These are phyloP conservation scores for Leptoteleia sp. DNA, from an alignment of 1,140 invertebrate species.

Conservation along the genomic window DNA sequence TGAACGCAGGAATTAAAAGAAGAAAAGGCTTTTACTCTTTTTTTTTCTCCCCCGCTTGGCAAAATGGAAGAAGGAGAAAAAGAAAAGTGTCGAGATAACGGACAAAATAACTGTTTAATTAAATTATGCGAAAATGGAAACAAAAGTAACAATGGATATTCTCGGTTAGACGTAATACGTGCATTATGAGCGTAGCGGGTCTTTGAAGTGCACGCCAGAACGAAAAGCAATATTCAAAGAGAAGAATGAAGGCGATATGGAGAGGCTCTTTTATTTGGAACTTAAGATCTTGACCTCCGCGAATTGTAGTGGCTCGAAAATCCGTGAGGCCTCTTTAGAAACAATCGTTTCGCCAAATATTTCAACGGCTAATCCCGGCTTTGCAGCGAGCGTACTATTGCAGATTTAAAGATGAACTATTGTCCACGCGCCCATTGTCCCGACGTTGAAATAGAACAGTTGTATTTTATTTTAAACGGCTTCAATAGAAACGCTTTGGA, in stretches of 20 bases:
- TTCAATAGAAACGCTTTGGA: conserved; percentile 13
- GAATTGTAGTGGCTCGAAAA: conserved; percentile 52
- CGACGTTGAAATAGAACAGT: conserved; percentile 27
- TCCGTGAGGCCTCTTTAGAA: conserved; percentile 55
- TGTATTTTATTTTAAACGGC: conserved; percentile 31
- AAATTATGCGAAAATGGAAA: conserved; percentile 6
- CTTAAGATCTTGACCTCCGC: conserved; percentile 59
- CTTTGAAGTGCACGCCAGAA: conserved; percentile 45
- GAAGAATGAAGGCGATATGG: conserved; percentile 52
- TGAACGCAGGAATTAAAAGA: too few relatives aligned
- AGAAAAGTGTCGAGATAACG: background rate
- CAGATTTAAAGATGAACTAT: conserved; percentile 42
- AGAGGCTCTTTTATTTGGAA: conserved; percentile 52
- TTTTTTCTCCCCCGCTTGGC: too few relatives aligned
- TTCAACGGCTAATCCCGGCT: conserved; percentile 46
- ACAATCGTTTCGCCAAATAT: conserved; percentile 65
- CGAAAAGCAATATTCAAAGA: conserved; percentile 51
- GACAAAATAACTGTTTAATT: conserved; percentile 1
- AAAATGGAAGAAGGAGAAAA: too few relatives aligned
- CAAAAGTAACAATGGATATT: conserved; percentile 16
- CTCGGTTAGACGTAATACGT: conserved; percentile 20
- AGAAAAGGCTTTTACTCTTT: too few relatives aligned
- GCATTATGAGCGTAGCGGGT: conserved; percentile 37
- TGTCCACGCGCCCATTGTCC: conserved; percentile 38
- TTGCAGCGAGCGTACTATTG: conserved; percentile 30